A percentile compares a stretch with the other conserved stretches of the same genome.
phyloP scores from a whole-genome alignment of 2,888 invertebrate species.

The Trachelus stipa region DNA sequence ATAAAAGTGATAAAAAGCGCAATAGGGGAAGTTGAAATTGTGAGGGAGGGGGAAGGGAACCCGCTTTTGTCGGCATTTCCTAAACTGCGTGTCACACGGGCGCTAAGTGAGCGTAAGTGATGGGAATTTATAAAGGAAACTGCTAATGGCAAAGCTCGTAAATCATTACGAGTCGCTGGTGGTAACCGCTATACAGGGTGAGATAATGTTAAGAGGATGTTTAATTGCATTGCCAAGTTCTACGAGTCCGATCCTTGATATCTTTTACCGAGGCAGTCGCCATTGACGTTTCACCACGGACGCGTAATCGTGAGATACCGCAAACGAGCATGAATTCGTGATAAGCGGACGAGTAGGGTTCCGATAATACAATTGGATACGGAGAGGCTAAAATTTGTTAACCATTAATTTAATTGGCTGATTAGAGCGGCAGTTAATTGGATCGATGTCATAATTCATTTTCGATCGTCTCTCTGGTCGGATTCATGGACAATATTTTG shows the following conservation, averaged over 20 bases:
- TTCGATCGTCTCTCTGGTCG: not conserved
- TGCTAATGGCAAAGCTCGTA: not conserved
- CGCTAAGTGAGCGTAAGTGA: slow-evolving; percentile 2
- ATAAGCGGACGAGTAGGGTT: not conserved
- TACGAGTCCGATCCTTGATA: too few species aligned
- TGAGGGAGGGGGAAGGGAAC: not conserved
- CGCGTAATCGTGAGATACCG: not conserved
- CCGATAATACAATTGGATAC: not conserved
- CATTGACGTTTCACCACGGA: not conserved
- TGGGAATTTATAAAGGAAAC: slow-evolving; percentile 3
- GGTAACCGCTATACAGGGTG: not conserved
- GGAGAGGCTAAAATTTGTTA: not conserved
- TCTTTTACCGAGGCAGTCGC: not conserved
- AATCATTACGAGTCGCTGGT: not conserved
- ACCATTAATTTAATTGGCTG: too few species aligned
- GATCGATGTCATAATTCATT: not conserved
- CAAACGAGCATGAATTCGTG: not conserved
- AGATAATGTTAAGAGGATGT: not conserved
- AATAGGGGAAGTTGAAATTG: not conserved
- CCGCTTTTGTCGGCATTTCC: slow-evolving; percentile 4
- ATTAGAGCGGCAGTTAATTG: not conserved
- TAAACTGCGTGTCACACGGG: not conserved
- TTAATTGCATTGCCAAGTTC: not conserved
- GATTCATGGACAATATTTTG: too few species aligned
- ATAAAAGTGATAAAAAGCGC: not conserved